These are phyloP conservation scores for Paguma larvata DNA, from an alignment of 2,797 vertebrate genomes.

Conservation along the genomic window DNA sequence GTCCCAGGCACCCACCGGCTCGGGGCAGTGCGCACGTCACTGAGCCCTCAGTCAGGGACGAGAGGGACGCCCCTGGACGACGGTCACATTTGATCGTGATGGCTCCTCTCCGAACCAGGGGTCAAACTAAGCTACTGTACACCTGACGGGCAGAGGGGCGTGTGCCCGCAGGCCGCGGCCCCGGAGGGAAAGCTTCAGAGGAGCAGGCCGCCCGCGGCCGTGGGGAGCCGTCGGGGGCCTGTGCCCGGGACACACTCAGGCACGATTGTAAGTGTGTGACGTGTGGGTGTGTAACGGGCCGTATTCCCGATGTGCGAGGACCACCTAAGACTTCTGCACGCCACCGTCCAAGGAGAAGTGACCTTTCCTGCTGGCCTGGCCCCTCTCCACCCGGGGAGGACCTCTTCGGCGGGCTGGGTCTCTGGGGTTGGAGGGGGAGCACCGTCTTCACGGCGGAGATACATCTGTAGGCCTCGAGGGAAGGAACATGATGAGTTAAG, in stretches of 20 bases:
- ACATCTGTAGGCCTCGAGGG: rapidly evolving
- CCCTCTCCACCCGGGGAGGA: neutral
- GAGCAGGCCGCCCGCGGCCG: rapidly evolving
- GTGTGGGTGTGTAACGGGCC: rapidly evolving
- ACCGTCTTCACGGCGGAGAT: rapidly evolving
- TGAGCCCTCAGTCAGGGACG: neutral
- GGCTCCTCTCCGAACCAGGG: neutral
- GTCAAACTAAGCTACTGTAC: rapidly evolving
- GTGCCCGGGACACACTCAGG: rapidly evolving
- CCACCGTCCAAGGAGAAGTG: neutral
- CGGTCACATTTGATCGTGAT: rapidly evolving
- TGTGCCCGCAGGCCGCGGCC: neutral
- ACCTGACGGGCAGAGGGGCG: neutral
- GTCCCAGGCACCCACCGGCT: too few relatives aligned
- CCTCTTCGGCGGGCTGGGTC: neutral
- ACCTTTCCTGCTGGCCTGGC: neutral
- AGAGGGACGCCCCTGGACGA: rapidly evolving
- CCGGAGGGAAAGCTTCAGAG: neutral
- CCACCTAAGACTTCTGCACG: too few relatives aligned
- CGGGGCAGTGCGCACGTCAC: neutral
- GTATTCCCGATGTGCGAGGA: neutral
- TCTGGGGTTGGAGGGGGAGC: neutral
- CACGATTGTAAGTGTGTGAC: rapidly evolving
- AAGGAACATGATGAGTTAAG: neutral
- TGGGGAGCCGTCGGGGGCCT: rapidly evolving